phyloP scores from a whole-genome alignment of 2,797 vertebrate genomes.

The Acestrorhynchus altus region DNA sequence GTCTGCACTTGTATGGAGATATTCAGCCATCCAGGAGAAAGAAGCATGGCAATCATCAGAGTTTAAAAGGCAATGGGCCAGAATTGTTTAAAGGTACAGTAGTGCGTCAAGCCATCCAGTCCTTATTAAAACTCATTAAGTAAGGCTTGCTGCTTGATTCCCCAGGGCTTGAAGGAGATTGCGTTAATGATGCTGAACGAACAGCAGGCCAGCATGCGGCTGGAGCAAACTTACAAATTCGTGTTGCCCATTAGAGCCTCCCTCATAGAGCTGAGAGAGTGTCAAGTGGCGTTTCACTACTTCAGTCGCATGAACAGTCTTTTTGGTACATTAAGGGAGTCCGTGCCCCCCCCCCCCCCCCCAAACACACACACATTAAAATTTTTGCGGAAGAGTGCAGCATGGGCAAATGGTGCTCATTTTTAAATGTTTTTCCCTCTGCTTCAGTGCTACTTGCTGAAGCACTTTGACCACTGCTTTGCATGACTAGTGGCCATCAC shows the following conservation, averaged over 20 bases:
- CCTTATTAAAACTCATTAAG: slow-evolving; percentile 48
- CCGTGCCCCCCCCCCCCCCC: too few relatives aligned
- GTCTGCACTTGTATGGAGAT: neutral
- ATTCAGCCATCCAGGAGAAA: neutral
- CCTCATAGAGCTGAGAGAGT: neutral
- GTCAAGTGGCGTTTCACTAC: neutral
- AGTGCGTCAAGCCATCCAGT: slow-evolving; percentile 17
- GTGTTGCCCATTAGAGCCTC: neutral
- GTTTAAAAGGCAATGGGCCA: slow-evolving; percentile 38
- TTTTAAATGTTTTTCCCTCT: neutral
- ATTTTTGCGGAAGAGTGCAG: neutral
- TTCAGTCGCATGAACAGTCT: neutral
- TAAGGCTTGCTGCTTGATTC: slow-evolving; percentile 29
- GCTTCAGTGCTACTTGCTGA: neutral
- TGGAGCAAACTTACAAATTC: neutral
- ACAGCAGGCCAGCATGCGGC: slow-evolving; percentile 1
- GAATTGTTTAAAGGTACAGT: slow-evolving; percentile 47
- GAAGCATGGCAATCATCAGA: neutral
- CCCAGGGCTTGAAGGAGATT: slow-evolving; percentile 38
- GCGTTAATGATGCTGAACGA: slow-evolving; percentile 43
- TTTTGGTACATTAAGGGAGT: slow-evolving; percentile 1
- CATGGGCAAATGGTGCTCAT: neutral
- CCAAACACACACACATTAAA: too few relatives aligned
- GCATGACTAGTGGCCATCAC: neutral
- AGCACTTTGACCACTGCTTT: slow-evolving; percentile 27